Percentiles rank a stretch among this genome's conserved stretches.
Evolutionary conservation across 2,797 vertebrate genomes (phyloP).

Genomic region (Gymnopithys bicolor): DNA sequence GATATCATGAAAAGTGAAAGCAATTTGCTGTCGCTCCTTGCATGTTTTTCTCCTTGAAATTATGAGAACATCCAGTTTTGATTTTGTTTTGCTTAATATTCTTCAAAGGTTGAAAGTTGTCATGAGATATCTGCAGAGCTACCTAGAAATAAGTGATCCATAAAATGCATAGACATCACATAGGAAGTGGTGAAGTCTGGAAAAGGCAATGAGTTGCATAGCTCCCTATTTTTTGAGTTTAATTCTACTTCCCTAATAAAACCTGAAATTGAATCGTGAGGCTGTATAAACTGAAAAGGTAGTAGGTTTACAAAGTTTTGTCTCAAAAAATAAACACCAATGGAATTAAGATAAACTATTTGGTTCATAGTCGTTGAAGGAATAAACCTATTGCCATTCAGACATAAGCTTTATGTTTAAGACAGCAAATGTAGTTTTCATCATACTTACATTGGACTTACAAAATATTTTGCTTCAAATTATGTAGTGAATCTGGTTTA

Average conservation of each 20-base stretch:
- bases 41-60: not conserved
- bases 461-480: not conserved
- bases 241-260: not conserved
- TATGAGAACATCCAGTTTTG: not conserved
- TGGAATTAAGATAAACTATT: not conserved
- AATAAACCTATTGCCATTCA: not conserved
- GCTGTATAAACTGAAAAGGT: not conserved
- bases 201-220: not conserved
- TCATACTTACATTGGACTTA: not conserved
- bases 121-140: not conserved
- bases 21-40: not conserved
- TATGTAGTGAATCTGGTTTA: not conserved
- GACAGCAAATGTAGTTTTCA: not conserved
- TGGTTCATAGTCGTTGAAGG: not conserved
- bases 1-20: not conserved
- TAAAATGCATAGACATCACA: not conserved
- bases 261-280: fast-evolving
- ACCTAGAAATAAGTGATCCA: not conserved
- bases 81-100: not conserved
- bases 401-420: not conserved
- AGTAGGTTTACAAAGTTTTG: not conserved
- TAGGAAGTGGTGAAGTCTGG: not conserved
- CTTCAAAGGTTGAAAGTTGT: not conserved
- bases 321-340: not conserved
- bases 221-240: not conserved